Evolutionary conservation across 2,797 vertebrate species (phyloP), one percentile per base, ranked within the genome.

Genomic region (Pampus argenteus): DNA sequence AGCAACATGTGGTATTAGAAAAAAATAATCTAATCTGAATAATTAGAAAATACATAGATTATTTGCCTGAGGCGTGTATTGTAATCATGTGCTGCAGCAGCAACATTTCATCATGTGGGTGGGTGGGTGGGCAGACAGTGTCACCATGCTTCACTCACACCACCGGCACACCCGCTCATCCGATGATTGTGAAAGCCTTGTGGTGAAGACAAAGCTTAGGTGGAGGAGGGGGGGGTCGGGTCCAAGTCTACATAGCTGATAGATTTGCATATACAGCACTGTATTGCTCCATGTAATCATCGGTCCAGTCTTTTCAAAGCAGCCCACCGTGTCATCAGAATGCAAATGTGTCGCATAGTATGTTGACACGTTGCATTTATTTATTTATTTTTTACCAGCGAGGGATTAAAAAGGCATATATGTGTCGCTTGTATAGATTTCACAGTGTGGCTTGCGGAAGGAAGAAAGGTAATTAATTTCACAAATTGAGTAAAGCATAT

Each of bases 21-120:
- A n/a, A n/a, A n/a, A 64, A 69, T 26, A 5, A 26, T 69, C 25
- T 83, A 71, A 87, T 88, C 77, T 29, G 58, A 78, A 77, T 86
- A 90, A 91, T 90, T 90, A 88, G 52, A 61, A 76, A 85, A 79
- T 61, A 75, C 70, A 59, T 62, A 73, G 29, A 50, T 63, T 52
- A 14, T 8, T 44, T 25, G 76, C 82, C 76, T 50, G 10, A 77
- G 83, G 86, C 75, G 42, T 64, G 60, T 38, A 22, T 57, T 70
- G 59, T 63, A 76, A 88, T 87, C 69, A 67, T 68, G 73, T 55
- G 26, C 66, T 59, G 76, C 78, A 56, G 77, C 79, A 76, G 79
- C 51, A 81, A 73, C 73, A 82, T 78, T 84, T 80, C 56, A 86
- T 84, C 86, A 74, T 80, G 79, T 70, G 62, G 66, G 68, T 51